Percentiles rank a stretch among this genome's conserved stretches.
Evolutionary conservation across 2,797 vertebrate species (phyloP).

Genomic region (Phalloptychus januarius): DNA sequence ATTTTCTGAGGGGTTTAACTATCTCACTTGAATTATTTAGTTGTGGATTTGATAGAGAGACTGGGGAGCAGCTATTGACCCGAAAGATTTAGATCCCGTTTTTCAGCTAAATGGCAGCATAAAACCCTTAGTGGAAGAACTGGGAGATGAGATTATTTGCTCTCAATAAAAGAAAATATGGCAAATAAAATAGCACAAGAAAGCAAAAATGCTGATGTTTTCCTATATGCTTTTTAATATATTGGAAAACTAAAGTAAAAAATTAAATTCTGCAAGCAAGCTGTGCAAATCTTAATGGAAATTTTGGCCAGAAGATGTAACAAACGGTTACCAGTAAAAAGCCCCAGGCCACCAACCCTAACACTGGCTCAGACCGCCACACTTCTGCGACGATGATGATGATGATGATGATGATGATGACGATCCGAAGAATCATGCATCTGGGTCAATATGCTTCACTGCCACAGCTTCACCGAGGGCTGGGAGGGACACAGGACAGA

Average conservation of each 20-base stretch:
- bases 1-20: constrained; percentile 75
- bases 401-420: constrained; percentile 60
- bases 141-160: constrained; percentile 61
- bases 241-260: background rate
- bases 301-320: constrained; percentile 40
- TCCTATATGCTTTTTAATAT: background rate
- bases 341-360: constrained; percentile 55
- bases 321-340: constrained; percentile 30
- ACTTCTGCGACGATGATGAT: constrained; percentile 63
- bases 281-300: constrained; percentile 29
- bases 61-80: constrained; percentile 77
- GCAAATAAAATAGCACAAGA: constrained; percentile 48
- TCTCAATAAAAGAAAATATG: constrained; percentile 35
- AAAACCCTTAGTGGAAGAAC: constrained; percentile 45
- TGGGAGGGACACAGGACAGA: constrained; percentile 50
- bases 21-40: constrained; percentile 84
- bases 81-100: constrained; percentile 76
- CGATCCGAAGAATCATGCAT: constrained; percentile 62
- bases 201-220: background rate
- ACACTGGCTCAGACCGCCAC: constrained; percentile 60
- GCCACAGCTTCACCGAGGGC: constrained; percentile 49
- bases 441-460: constrained; percentile 74
- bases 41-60: constrained; percentile 72
- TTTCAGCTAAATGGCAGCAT: constrained; percentile 73
- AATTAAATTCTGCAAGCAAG: background rate